These are phyloP conservation scores for Acanthisitta chloris DNA, from an alignment of 2,113 vertebrate genomes.

Conservation along the genomic window DNA sequence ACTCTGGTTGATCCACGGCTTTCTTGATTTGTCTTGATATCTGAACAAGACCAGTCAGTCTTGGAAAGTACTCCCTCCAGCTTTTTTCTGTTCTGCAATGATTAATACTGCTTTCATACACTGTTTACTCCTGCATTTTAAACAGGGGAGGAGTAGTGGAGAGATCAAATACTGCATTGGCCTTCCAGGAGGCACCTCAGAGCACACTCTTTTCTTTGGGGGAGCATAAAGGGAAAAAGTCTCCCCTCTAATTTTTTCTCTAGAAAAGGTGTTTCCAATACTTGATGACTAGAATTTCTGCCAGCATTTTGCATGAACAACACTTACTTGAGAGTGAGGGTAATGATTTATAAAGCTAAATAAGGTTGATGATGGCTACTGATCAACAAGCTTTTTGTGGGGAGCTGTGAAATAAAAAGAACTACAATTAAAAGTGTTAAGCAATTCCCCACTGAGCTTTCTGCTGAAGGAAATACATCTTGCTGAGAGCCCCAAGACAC, in stretches of 20 bases:
- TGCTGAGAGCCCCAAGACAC: background rate
- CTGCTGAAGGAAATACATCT: background rate
- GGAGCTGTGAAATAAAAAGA: background rate
- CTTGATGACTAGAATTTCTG: background rate
- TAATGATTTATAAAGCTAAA: background rate
- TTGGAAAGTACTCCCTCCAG: background rate
- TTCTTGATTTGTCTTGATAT: background rate
- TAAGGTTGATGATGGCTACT: background rate
- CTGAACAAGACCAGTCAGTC: background rate
- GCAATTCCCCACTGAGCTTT: background rate
- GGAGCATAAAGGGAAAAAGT: background rate
- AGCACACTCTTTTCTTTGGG: background rate
- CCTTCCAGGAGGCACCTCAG: background rate
- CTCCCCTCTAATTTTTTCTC: background rate
- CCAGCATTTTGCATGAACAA: background rate
- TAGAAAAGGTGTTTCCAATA: background rate
- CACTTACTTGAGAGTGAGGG: background rate
- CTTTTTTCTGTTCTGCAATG: background rate
- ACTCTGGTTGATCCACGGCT: background rate
- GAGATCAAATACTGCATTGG: background rate
- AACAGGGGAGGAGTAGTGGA: background rate
- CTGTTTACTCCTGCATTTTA: conserved; percentile 7
- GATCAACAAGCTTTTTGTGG: background rate
- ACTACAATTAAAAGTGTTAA: background rate
- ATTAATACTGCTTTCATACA: background rate